Conservation (phyloP, 2,888 invertebrate species). For the Netelia fuscicornis region DNA sequence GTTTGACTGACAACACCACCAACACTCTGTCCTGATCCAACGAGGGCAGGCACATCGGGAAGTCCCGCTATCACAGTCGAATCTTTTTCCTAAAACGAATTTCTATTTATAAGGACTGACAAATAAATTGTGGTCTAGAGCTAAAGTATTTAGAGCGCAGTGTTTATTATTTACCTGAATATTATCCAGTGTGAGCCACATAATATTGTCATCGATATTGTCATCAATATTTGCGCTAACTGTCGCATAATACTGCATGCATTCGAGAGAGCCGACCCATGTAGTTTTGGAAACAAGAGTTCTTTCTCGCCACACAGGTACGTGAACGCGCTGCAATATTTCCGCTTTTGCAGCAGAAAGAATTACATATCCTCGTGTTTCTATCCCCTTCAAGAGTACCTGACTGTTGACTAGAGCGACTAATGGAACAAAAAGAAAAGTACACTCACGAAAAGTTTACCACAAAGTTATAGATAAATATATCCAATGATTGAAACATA, state of each 20-base stretch:
- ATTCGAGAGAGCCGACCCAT: constrained; percentile 97
- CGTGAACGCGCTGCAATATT: constrained; percentile 94
- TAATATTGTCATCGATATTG: constrained; percentile 92
- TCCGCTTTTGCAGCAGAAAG: constrained; percentile 98
- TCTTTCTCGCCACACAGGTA: constrained; percentile 95
- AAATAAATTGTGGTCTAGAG: not conserved
- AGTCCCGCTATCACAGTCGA: constrained; percentile 91
- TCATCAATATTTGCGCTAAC: constrained; percentile 90
- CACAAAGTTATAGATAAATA: constrained; percentile 18
- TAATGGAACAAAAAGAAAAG: constrained; percentile 80
- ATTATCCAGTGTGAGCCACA: constrained; percentile 98
- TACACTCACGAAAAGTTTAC: constrained; percentile 17
- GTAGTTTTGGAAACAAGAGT: constrained; percentile 97
- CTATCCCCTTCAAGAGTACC: constrained; percentile 97
- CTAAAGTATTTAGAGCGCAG: too few relatives aligned
- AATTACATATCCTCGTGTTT: constrained; percentile 98
- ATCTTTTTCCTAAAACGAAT: constrained; percentile 87
- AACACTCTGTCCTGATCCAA: constrained; percentile 97
- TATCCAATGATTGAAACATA: not conserved
- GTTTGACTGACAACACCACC: constrained; percentile 98
- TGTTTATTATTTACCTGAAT: constrained; percentile 88
- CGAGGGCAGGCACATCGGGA: constrained; percentile 94
- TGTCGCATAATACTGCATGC: constrained; percentile 99
- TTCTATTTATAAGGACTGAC: not conserved
- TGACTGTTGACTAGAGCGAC: constrained; percentile 97